These are phyloP conservation scores for Capitulum mitella DNA, from an alignment of 2,888 invertebrate species.

Conservation along the genomic window DNA sequence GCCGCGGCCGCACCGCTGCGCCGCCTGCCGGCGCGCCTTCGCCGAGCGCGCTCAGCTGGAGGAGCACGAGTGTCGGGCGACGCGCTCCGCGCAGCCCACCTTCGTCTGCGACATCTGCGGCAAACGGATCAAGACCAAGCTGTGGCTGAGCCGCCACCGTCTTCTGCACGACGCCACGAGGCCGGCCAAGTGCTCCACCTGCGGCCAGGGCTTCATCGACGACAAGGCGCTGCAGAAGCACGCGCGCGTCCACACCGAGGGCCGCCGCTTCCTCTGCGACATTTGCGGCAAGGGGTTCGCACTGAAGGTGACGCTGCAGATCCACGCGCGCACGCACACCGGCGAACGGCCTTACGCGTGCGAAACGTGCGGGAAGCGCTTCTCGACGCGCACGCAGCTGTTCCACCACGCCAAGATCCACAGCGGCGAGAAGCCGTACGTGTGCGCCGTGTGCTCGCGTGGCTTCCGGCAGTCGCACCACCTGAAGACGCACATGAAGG, in stretches of 20 bases:
- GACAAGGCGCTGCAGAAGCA: conserved; percentile 8
- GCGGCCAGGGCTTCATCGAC: neutral
- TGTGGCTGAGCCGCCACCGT: conserved; percentile 6
- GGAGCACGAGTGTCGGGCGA: neutral
- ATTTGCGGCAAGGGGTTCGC: neutral
- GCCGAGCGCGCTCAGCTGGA: neutral
- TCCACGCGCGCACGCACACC: neutral
- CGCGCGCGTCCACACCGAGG: neutral
- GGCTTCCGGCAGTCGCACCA: conserved; percentile 7
- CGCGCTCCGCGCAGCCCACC: neutral
- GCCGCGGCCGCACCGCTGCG: neutral
- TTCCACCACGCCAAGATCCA: conserved; percentile 8
- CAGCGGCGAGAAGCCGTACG: conserved; percentile 15
- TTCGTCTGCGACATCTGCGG: conserved; percentile 14
- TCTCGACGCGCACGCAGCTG: conserved; percentile 20
- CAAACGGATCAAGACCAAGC: conserved; percentile 11
- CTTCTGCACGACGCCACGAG: neutral
- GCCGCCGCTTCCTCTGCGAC: neutral
- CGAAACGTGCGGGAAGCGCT: neutral
- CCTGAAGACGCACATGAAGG: conserved; percentile 8
- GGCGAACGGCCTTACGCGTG: neutral
- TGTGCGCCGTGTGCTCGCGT: neutral
- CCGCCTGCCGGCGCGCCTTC: neutral
- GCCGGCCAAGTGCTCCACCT: neutral
- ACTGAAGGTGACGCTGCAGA: neutral